Evolutionary conservation across 2,113 vertebrate species (phyloP), one percentile per base, ranked within the genome.

Genomic region (Oreotrochilus melanogaster): DNA sequence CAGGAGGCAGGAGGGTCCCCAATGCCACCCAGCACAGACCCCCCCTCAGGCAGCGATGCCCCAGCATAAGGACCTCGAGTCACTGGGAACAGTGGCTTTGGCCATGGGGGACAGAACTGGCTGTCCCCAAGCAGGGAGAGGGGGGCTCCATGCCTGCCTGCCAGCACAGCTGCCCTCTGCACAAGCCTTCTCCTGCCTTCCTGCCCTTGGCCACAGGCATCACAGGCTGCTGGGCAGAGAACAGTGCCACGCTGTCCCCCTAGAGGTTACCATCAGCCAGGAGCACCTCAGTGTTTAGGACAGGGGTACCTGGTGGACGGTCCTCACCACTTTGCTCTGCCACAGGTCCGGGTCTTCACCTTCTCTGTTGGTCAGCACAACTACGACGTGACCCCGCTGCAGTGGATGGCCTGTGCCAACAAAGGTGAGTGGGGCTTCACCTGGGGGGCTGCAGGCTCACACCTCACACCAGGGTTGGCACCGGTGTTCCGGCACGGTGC

Each of bases 351-450:
- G 9, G 99, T 99, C 45, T 99, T 99, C 96, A 99, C 99, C 9
- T 99, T 99, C 98, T 99, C 99, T 0, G 99, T 99, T 7, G 99
- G 99, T 85, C 99, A 99, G 87, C 99, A 99, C 97, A 99, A 99
- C 97, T 99, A 99, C 0, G 99, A 99, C 1, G 99, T 99, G 96
- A 99, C 99, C 9, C 99, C 99, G 1, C 97, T 99, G 90, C 99
- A 99, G 97, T 99, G 99, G 99, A 99, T 99, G 95, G 99, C 99
- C 22, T 99, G 99, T 7, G 98, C 99, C 88, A 99, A 99, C 97
- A 99, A 99, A 99, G 99, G 99, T 99, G 95, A 91, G 95, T 2
- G 1, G 61, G 37, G 60, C 39, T 43, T 74, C 57, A 35, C 31
- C 39, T 3, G 0, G 19, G 31, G 7, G n/a, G 11, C 71, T 47